Conservation (phyloP, 2,888 invertebrate species). For the Aricia artaxerxes region DNA sequence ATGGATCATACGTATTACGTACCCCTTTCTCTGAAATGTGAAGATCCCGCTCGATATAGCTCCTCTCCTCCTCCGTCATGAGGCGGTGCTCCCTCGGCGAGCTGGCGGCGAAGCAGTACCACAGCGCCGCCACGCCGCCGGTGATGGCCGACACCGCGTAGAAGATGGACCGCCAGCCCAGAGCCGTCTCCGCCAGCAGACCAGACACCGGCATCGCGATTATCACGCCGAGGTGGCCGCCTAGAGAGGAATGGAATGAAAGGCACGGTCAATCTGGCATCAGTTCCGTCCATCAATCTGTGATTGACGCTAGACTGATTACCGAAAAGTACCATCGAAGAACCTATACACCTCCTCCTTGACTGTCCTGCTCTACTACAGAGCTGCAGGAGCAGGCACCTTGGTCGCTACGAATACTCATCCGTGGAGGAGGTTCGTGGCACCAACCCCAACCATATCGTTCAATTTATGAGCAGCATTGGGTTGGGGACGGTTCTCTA, state of each 20-base stretch:
- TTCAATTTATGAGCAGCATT: no score
- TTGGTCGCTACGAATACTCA: no score
- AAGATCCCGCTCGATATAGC: constrained; percentile 81
- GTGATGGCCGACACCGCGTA: constrained; percentile 81
- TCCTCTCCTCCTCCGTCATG: constrained; percentile 78
- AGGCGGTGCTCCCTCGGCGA: constrained; percentile 78
- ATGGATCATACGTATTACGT: neutral
- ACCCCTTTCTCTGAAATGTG: constrained; percentile 47
- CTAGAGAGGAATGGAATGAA: constrained; percentile 53
- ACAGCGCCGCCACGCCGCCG: constrained; percentile 76
- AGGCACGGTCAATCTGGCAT: no score
- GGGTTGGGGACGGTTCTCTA: no score
- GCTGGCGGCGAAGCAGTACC: constrained; percentile 80
- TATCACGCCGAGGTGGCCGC: constrained; percentile 85
- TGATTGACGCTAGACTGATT: no score
- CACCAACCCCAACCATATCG: no score
- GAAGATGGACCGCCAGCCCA: constrained; percentile 86
- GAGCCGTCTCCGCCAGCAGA: constrained; percentile 73
- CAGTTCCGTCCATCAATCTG: no score
- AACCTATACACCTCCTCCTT: no score
- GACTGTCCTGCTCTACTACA: no score
- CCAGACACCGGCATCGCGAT: constrained; percentile 85
- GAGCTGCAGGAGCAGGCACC: no score
- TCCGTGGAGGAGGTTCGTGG: no score
- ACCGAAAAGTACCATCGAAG: no score